Evolutionary conservation across 2,113 vertebrate genomes (phyloP).

Genomic region (Catharus bicknelli): DNA sequence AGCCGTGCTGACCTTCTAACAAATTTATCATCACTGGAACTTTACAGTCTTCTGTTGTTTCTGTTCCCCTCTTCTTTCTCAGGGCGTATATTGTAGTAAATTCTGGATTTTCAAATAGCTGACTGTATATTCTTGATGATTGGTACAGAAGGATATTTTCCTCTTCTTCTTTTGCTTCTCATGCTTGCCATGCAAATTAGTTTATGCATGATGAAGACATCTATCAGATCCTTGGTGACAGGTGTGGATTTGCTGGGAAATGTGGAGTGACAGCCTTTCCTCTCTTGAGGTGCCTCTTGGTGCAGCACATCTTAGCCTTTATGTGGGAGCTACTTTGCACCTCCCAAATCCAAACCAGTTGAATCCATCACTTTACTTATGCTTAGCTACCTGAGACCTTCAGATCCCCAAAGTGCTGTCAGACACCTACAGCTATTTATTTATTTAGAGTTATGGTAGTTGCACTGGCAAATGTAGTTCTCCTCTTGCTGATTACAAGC

Average conservation of each 20-base stretch:
- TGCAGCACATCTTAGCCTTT: not conserved
- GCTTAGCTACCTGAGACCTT: not conserved
- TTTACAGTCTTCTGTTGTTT: not conserved
- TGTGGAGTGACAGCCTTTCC: not conserved
- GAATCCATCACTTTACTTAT: not conserved
- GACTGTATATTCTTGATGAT: not conserved
- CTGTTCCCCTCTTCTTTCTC: not conserved
- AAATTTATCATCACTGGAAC: not conserved
- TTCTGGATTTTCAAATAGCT: not conserved
- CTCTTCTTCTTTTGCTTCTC: not conserved
- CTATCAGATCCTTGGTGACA: not conserved
- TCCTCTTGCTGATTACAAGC: not conserved
- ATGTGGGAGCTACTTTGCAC: not conserved
- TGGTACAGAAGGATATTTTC: fast-evolving
- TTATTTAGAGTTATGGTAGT: not conserved
- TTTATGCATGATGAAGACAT: not conserved
- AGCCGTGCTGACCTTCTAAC: not conserved
- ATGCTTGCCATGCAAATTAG: not conserved
- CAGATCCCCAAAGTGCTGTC: not conserved
- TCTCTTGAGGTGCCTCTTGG: not conserved
- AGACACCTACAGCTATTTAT: not conserved
- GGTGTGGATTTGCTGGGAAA: not conserved
- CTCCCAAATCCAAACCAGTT: not conserved
- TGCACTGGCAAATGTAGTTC: not conserved
- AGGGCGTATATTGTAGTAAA: not conserved